Evolutionary conservation across 1,140 invertebrate species (phyloP), one percentile per base, ranked within the genome.

Genomic region (Thalassaphorura encarpata): DNA sequence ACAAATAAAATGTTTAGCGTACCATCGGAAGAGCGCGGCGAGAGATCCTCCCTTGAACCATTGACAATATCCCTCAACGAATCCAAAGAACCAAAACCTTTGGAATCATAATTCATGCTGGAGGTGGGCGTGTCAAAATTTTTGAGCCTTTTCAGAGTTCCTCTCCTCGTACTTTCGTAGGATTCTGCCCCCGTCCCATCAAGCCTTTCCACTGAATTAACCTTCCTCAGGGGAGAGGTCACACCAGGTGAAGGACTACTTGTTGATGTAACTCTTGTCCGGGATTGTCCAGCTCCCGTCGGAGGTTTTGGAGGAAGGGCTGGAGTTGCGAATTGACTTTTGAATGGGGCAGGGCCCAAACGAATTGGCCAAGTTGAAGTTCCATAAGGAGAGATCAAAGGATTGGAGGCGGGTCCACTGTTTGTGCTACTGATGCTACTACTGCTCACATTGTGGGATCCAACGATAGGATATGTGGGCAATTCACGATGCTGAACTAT

Each of bases 61-160:
- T 58, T 56, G 4, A 43, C 47, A 1, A 62, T 24, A 48, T 83
- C 80, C 63, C 80, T 77, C 5, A 84, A 67, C 0, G 82, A 83
- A 66, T 83, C 81, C 60, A 83, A 72, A 33, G 81, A 83, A 18
- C 62, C 60, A 39, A 64, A 50, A 13, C 48, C 26, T 46, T 57
- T 58, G 13, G 62, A 46, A 33, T 58, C 45, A 43, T 54, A 57
- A 51, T 28, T 16, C 4, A 41, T 28, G 31, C 41, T 21, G 0
- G 39, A 13, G 13, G 52, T 54, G 19, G 58, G 56, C 28, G 73
- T 69, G 64, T 76, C 73, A 21, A 71, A 71, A 53, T 72, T 73
- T 61, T 76, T 76, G 29, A 75, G 64, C 66, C 75, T 74, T 52
- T 76, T 75, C 16, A 73, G 66, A 62, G 71, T 64, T 15, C 67